phyloP scores from a whole-genome alignment of 2,797 vertebrate genomes.

The Premnoplex brunnescens region DNA sequence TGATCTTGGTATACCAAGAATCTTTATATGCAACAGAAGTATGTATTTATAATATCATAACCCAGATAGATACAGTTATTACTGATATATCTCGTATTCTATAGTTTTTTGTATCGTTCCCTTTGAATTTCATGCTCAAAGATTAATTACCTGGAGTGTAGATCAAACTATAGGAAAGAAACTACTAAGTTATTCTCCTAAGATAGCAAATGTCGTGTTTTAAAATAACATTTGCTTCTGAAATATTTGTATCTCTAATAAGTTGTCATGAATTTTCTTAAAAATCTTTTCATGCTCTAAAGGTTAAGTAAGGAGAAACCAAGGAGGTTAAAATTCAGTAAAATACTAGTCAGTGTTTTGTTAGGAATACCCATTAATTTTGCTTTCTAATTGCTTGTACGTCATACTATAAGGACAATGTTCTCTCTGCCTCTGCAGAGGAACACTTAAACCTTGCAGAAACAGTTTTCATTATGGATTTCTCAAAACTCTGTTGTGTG shows the following conservation, averaged over 20 bases:
- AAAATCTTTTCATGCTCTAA: background rate
- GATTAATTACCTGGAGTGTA: background rate
- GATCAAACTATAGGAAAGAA: background rate
- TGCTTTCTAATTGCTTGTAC: background rate
- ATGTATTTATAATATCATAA: background rate
- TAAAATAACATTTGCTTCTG: background rate
- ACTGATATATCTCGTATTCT: background rate
- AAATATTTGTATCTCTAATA: background rate
- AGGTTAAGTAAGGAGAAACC: background rate
- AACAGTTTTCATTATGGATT: accelerated
- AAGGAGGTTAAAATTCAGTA: background rate
- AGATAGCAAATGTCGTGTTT: background rate
- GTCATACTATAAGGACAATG: background rate
- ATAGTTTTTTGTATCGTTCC: background rate
- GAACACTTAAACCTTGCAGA: background rate
- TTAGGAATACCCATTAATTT: background rate
- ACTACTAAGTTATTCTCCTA: background rate
- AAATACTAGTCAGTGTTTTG: background rate
- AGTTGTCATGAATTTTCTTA: background rate
- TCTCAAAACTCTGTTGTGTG: background rate
- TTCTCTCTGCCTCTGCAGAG: background rate
- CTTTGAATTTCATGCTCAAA: background rate
- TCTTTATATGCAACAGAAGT: background rate
- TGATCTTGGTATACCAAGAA: background rate
- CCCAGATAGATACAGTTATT: background rate